Conservation (phyloP, 2,888 invertebrate genomes). For the Nezara viridula region DNA sequence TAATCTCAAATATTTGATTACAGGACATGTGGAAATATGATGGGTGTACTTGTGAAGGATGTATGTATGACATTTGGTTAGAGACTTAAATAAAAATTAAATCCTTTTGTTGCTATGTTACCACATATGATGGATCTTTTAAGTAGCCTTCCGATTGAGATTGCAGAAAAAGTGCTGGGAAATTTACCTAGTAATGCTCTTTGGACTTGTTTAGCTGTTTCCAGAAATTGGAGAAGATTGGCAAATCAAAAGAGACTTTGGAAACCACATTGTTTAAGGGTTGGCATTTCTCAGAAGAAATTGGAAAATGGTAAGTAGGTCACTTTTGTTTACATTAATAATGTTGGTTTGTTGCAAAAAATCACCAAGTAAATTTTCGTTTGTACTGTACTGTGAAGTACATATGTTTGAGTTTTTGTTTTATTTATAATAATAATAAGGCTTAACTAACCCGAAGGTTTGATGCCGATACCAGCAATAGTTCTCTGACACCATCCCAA, state of each 20-base stretch:
- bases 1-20: neutral
- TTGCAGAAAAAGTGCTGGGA: slow-evolving; percentile 39
- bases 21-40: neutral
- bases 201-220: slow-evolving; percentile 42
- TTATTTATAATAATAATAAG: too few species aligned
- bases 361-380: too few species aligned
- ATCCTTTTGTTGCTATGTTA: neutral
- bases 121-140: neutral
- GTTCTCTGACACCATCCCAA: too few species aligned
- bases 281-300: slow-evolving; percentile 30
- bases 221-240: slow-evolving; percentile 39
- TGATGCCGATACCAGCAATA: too few species aligned
- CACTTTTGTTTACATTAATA: neutral
- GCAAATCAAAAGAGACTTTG: slow-evolving; percentile 50
- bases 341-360: too few species aligned
- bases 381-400: too few species aligned
- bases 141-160: slow-evolving; percentile 39
- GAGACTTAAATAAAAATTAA: neutral
- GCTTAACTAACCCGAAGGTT: too few species aligned
- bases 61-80: neutral
- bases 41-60: neutral
- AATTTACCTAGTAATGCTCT: neutral
- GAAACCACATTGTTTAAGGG: slow-evolving; percentile 44
- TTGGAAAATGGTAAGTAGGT: neutral
- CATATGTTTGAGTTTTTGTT: too few species aligned